phyloP scores from a whole-genome alignment of 2,797 vertebrate genomes.

The Monodelphis domestica region DNA sequence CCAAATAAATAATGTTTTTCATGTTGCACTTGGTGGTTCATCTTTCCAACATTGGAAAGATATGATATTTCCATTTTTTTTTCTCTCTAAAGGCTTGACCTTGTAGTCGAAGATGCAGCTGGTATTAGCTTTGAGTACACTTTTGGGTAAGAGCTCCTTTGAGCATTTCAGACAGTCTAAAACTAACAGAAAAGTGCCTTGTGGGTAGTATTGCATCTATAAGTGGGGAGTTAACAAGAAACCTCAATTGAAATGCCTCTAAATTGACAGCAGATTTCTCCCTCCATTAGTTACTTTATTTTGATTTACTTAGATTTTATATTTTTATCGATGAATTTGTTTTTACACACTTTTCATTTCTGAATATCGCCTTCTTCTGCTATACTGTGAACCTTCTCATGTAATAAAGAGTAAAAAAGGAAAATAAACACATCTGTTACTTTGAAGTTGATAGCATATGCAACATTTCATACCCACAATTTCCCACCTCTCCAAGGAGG shows the following conservation, averaged over 20 bases:
- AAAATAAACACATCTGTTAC: not conserved
- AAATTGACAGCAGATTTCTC: not conserved
- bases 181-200: slow-evolving; percentile 38
- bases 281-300: slow-evolving; percentile 25
- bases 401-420: not conserved
- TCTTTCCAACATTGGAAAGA: slow-evolving; percentile 29
- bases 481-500: not conserved
- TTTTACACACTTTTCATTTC: too few species aligned
- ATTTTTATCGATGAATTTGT: too few species aligned
- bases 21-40: not conserved
- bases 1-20: slow-evolving; percentile 7
- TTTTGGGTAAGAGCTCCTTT: slow-evolving; percentile 36
- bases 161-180: slow-evolving; percentile 46
- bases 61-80: slow-evolving; percentile 30
- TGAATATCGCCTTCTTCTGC: not conserved
- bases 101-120: slow-evolving; percentile 23
- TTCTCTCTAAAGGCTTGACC: slow-evolving; percentile 9
- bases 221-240: slow-evolving; percentile 49
- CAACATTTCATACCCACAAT: not conserved
- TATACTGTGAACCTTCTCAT: not conserved
- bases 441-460: not conserved
- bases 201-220: slow-evolving; percentile 38
- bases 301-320: not conserved
- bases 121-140: slow-evolving; percentile 50
- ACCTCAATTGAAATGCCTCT: slow-evolving; percentile 29